Evolutionary conservation across 2,888 invertebrate species (phyloP), one percentile per base, ranked within the genome.

Genomic region (Scaptomyza cyrtandrae): DNA sequence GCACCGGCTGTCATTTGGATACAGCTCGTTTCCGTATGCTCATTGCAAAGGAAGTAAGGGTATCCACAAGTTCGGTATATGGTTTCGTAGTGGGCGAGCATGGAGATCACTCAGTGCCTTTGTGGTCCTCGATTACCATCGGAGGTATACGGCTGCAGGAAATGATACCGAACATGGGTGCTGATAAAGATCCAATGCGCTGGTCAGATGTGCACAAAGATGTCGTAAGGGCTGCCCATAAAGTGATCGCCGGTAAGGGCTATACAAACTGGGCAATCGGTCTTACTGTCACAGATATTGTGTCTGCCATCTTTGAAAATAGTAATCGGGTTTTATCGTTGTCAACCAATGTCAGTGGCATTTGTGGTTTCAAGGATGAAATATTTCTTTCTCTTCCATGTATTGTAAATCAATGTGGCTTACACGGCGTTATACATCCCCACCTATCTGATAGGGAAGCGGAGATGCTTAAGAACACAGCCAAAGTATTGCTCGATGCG

Each of bases 31-130:
- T 98, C 92, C 94, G 97, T 6, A 97, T 96, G 91, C 93, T 97
- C 49, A 93, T 98, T 54, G 96, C 96, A 0, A 95, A 97, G 89
- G 94, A 93, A 74, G 92, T 98, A n/a, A 94, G 94, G 49, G 94
- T 97, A 16, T 95, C 97, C 0, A 94, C 97, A 0, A 94, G 95
- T 6, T 96, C 96, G 68, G 95, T 96, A 78, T 96, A 97, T 84
- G 97, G 96, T 0, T 97, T 95, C 94, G 95, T 98, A 78, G 96
- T 98, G 83, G 98, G 98, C 3, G 97, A 98, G 88, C 97, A 98
- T 85, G 98, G 98, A 0, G 97, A 97, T 81, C 95, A 95, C 33
- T 96, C 96, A 78, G 96, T 98, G 62, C 95, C 97, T 0, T 95
- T 98, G 1, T 98, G 98, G 98, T 97, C 97, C 1, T 95, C 96